These are phyloP conservation scores for Sebastes aleutianus DNA, from an alignment of 2,797 vertebrate species.

Conservation along the genomic window DNA sequence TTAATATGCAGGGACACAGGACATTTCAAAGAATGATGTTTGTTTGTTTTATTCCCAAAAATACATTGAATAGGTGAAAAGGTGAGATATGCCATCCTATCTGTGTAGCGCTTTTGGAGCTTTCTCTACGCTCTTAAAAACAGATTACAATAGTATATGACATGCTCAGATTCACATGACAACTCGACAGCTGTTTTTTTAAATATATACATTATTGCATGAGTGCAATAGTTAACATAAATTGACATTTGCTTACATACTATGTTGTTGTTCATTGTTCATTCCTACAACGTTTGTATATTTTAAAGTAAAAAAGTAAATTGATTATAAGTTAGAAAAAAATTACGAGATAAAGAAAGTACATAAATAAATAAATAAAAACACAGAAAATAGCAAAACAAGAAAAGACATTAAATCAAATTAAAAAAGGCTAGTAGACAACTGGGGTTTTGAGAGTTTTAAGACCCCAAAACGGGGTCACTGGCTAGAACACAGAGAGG, in stretches of 20 bases:
- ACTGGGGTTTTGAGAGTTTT: neutral
- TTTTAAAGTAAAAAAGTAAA: too few species aligned
- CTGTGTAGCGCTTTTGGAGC: neutral
- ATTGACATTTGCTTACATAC: too few species aligned
- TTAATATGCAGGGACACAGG: neutral
- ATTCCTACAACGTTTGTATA: too few species aligned
- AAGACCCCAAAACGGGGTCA: neutral
- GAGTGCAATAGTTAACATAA: too few species aligned
- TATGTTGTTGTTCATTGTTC: too few species aligned
- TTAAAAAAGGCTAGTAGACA: neutral
- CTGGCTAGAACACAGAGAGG: slow-evolving; percentile 7
- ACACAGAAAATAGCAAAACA: too few species aligned
- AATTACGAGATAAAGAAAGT: too few species aligned
- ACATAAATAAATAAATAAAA: too few species aligned
- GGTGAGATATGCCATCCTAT: neutral
- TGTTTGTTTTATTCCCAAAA: neutral
- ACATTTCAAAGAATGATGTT: neutral
- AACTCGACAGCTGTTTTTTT: neutral
- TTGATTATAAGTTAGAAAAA: too few species aligned
- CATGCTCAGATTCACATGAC: neutral
- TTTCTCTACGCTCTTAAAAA: neutral
- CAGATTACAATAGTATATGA: neutral
- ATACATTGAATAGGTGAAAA: neutral
- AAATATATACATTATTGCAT: too few species aligned
- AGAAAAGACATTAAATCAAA: too few species aligned